Percentiles rank a stretch among this genome's conserved stretches.
Evolutionary conservation across 2,113 vertebrate species (phyloP).

Genomic region (Emydura subglobosa): DNA sequence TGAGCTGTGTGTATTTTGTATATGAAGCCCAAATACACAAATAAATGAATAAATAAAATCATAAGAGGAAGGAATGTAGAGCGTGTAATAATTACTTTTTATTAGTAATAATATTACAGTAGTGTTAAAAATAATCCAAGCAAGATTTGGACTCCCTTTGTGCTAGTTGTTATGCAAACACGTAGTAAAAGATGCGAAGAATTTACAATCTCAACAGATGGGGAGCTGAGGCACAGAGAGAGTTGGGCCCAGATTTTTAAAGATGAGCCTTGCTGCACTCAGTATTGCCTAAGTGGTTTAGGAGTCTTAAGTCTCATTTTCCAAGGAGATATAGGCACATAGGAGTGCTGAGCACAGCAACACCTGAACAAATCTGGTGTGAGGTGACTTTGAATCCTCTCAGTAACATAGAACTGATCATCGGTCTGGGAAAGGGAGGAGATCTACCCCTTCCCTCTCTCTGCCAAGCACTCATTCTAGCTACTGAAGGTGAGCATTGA

Average conservation of each 20-base stretch:
- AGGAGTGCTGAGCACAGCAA: not conserved
- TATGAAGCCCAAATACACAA: not conserved
- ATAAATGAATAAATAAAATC: not conserved
- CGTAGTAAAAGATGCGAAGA: not conserved
- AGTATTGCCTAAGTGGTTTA: not conserved
- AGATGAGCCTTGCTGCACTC: not conserved
- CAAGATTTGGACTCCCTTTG: not conserved
- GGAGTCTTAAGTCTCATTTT: not conserved
- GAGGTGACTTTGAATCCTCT: accelerated
- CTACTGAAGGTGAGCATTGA: not conserved
- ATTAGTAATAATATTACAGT: not conserved
- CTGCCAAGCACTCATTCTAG: not conserved
- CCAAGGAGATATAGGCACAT: not conserved
- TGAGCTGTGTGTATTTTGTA: not conserved
- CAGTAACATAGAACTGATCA: not conserved
- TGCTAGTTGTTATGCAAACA: not conserved
- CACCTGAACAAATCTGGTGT: not conserved
- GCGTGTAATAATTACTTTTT: not conserved
- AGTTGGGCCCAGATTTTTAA: not conserved
- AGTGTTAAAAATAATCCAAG: not conserved
- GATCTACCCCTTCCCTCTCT: not conserved
- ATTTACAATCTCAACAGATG: not conserved
- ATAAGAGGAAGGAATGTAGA: not conserved
- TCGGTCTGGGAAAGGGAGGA: not conserved
- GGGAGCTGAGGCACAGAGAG: not conserved